Evolutionary conservation across 2,113 vertebrate species (phyloP).

Genomic region (Hemibagrus wyckioides): DNA sequence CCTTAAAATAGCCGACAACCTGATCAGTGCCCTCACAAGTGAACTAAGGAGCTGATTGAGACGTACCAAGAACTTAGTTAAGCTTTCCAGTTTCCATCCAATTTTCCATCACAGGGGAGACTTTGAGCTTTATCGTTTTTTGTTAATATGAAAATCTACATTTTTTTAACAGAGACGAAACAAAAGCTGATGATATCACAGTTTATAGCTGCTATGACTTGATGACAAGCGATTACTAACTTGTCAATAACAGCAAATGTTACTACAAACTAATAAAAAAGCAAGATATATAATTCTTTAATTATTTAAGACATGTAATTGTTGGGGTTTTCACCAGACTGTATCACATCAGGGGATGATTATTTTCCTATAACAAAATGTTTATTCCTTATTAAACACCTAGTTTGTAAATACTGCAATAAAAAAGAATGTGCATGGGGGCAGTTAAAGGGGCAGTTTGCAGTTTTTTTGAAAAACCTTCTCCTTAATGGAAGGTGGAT

Average conservation of each 20-base stretch:
- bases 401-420: not conserved
- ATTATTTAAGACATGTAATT: not conserved
- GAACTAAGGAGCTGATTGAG: no score
- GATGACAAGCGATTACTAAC: not conserved
- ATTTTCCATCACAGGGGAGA: not conserved
- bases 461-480: no score
- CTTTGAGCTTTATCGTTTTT: not conserved
- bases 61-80: no score
- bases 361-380: not conserved
- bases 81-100: not conserved
- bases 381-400: not conserved
- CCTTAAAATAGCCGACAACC: no score
- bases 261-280: not conserved
- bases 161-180: not conserved
- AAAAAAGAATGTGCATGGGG: not conserved
- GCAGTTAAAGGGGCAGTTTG: not conserved
- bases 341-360: not conserved
- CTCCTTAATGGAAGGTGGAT: no score
- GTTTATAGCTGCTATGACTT: not conserved
- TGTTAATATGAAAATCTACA: not conserved
- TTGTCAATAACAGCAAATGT: not conserved
- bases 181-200: not conserved
- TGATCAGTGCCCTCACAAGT: no score
- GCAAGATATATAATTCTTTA: not conserved
- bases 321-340: no score